phyloP scores from a whole-genome alignment of 2,113 vertebrate genomes.

The Apteryx mantelli region DNA sequence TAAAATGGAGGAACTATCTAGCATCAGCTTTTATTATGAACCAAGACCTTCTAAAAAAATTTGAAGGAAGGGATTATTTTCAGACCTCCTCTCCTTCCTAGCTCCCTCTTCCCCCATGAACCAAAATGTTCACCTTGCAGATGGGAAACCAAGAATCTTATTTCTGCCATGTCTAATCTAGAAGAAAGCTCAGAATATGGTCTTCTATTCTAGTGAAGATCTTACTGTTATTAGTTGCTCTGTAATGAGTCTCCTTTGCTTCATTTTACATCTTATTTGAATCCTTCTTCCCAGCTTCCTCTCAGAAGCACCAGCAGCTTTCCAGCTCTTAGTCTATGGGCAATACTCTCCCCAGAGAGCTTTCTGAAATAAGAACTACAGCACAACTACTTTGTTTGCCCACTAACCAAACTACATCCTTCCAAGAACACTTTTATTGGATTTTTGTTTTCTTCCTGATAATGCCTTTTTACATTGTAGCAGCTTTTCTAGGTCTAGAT shows the following conservation, averaged over 20 bases:
- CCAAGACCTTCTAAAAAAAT: too few species aligned
- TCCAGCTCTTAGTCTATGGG: neutral
- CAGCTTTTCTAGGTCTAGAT: slow-evolving; percentile 6
- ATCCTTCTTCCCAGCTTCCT: neutral
- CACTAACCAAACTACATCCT: neutral
- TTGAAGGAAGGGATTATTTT: neutral
- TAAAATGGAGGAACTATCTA: neutral
- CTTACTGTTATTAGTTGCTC: neutral
- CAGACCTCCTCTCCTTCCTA: neutral
- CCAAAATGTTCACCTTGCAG: neutral
- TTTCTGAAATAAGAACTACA: neutral
- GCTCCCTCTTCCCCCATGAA: neutral
- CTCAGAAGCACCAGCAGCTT: neutral
- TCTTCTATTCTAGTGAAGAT: neutral
- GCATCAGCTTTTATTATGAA: too few species aligned
- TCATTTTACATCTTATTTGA: neutral
- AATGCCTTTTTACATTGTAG: neutral
- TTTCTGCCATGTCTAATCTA: neutral
- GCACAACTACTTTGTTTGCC: neutral
- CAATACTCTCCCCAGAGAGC: neutral
- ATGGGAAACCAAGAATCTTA: neutral
- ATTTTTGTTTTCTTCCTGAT: neutral
- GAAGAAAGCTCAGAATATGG: neutral
- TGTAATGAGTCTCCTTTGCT: neutral
- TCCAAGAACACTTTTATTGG: neutral